Percentiles rank a stretch among this genome's conserved stretches.
These are phyloP conservation scores for Fulica atra DNA, from an alignment of 2,113 vertebrate genomes.

Conservation along the genomic window DNA sequence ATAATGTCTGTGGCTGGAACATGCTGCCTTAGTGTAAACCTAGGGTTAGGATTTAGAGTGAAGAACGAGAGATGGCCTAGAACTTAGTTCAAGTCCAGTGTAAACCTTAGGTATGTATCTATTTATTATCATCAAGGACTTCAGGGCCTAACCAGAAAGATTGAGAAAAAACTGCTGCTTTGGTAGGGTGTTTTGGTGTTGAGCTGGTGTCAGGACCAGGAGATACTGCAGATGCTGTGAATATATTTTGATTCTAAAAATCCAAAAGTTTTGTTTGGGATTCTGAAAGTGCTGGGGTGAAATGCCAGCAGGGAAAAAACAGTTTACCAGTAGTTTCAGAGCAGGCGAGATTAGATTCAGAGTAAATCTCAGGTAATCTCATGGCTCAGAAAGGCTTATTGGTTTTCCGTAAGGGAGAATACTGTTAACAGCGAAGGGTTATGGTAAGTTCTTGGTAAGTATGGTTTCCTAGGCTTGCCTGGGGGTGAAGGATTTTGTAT, in stretches of 20 bases:
- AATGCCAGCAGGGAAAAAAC: background rate
- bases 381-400: constrained; percentile 17
- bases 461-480: background rate
- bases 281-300: background rate
- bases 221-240: background rate
- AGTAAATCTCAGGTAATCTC: constrained; percentile 48
- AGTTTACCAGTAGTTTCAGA: background rate
- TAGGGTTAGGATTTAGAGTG: background rate
- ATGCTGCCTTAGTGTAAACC: background rate
- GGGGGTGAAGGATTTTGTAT: background rate
- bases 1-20: background rate
- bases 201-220: background rate
- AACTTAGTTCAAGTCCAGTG: background rate
- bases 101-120: background rate
- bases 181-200: background rate
- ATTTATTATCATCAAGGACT: background rate
- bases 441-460: background rate
- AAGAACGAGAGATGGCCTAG: background rate
- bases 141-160: background rate
- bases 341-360: background rate
- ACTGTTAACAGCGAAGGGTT: constrained; percentile 6
- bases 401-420: background rate
- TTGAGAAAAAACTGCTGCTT: background rate
- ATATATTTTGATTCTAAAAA: background rate
- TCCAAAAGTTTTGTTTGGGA: background rate